Percentiles rank a stretch among this genome's conserved stretches.
phyloP scores from a whole-genome alignment of 2,888 invertebrate species.

The Mechanitis messenoides region DNA sequence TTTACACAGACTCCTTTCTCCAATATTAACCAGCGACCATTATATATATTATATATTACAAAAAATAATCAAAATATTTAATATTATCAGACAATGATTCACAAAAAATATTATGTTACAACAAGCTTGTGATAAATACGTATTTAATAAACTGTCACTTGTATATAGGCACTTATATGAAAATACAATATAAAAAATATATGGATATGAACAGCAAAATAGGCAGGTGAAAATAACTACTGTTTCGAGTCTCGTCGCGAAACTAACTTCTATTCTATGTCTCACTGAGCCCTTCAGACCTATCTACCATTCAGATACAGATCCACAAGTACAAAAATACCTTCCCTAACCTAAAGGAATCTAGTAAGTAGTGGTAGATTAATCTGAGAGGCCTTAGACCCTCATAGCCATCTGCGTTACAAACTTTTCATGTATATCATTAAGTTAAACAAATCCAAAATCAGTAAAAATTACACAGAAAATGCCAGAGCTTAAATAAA shows the following conservation, averaged over 20 bases:
- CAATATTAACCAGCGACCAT: too few relatives aligned
- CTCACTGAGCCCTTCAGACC: neutral
- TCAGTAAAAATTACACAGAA: neutral
- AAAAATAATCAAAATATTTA: too few relatives aligned
- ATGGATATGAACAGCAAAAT: neutral
- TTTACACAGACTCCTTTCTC: too few relatives aligned
- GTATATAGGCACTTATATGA: conserved; percentile 6
- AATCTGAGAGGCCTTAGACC: neutral
- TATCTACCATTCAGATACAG: conserved; percentile 1
- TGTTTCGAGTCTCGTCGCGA: conserved; percentile 2
- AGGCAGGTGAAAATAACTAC: neutral
- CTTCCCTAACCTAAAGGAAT: neutral
- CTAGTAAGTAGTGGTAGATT: neutral
- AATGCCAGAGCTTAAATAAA: conserved; percentile 1
- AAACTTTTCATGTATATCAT: neutral
- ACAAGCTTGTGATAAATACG: conserved; percentile 2
- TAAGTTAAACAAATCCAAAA: neutral
- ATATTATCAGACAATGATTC: neutral
- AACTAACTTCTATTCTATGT: conserved; percentile 1
- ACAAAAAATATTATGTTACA: conserved; percentile 3
- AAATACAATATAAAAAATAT: neutral
- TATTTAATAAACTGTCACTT: conserved; percentile 4
- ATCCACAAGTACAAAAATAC: neutral
- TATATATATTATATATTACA: too few relatives aligned
- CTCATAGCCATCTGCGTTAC: conserved; percentile 4